Percentiles rank a stretch among this genome's conserved stretches.
Conservation (phyloP, 1,140 invertebrate species). For the Drosophila bifasciata region DNA sequence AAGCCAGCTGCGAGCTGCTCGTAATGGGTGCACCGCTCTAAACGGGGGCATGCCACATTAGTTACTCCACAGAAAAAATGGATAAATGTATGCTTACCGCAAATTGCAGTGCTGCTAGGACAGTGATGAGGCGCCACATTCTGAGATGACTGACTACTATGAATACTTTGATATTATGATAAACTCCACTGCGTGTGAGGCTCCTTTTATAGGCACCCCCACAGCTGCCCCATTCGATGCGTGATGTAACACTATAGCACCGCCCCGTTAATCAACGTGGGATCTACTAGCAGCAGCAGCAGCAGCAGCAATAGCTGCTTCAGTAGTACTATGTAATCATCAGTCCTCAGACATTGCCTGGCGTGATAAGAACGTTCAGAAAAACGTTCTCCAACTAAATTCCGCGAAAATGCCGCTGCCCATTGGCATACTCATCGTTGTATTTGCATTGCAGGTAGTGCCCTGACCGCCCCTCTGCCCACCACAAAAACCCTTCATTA, state of each 20-base stretch:
- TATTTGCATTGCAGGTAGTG: constrained; percentile 36
- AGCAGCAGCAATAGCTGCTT: no score
- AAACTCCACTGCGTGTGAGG: not conserved
- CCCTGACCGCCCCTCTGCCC: no score
- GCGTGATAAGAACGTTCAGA: constrained; percentile 57
- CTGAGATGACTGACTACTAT: constrained; percentile 2
- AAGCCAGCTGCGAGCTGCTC: constrained; percentile 24
- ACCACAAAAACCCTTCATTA: not conserved
- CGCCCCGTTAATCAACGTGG: constrained; percentile 18
- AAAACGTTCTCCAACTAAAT: not conserved
- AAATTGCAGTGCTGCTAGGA: constrained; percentile 24
- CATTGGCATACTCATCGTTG: constrained; percentile 15
- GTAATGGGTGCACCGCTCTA: constrained; percentile 23
- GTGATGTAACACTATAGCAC: constrained; percentile 22
- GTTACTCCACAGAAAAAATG: not conserved
- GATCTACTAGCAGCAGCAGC: not conserved
- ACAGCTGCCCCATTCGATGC: not conserved
- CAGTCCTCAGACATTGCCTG: constrained; percentile 30
- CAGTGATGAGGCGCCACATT: constrained; percentile 36
- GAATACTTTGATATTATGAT: constrained; percentile 14
- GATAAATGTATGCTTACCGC: constrained; percentile 32
- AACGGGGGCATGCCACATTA: not conserved
- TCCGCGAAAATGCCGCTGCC: not conserved
- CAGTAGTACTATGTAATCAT: constrained; percentile 72
- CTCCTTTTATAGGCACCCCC: constrained; percentile 28